phyloP scores from a whole-genome alignment of 1,140 invertebrate genomes.

The Aphelinus certus region DNA sequence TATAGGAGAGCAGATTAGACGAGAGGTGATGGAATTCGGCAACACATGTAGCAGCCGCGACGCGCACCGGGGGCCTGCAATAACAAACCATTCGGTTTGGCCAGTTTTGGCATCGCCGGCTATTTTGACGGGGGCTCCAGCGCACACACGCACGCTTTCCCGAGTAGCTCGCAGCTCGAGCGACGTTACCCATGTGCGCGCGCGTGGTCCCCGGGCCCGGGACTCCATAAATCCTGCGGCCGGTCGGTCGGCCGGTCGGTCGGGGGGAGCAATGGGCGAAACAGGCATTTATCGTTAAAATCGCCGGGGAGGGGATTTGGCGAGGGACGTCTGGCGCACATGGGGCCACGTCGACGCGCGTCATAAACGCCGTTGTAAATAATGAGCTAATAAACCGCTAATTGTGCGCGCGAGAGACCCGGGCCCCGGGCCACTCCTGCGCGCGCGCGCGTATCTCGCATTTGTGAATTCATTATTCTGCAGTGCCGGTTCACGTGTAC shows the following conservation, averaged over 20 bases:
- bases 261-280: too few relatives aligned
- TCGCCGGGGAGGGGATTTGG: neutral
- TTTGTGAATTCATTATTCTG: neutral
- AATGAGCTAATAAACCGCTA: slow-evolving; percentile 34
- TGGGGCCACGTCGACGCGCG: slow-evolving; percentile 5
- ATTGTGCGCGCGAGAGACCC: neutral
- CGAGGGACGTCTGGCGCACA: slow-evolving; percentile 2
- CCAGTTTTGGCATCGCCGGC: neutral
- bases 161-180: too few relatives aligned
- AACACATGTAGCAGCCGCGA: neutral
- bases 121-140: neutral
- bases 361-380: slow-evolving; percentile 29
- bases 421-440: too few relatives aligned
- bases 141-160: too few relatives aligned
- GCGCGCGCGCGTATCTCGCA: neutral
- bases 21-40: neutral
- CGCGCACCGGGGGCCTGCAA: too few relatives aligned
- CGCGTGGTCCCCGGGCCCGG: neutral
- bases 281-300: slow-evolving; percentile 8
- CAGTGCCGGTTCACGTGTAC: too few relatives aligned
- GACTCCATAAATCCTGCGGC: slow-evolving; percentile 5
- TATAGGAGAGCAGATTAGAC: neutral
- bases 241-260: neutral
- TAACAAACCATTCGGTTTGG: neutral
- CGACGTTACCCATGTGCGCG: too few relatives aligned